A percentile compares a stretch with the other conserved stretches of the same genome.
Evolutionary conservation across 1,140 invertebrate genomes (phyloP).

Genomic region (Trichonephila clavata): DNA sequence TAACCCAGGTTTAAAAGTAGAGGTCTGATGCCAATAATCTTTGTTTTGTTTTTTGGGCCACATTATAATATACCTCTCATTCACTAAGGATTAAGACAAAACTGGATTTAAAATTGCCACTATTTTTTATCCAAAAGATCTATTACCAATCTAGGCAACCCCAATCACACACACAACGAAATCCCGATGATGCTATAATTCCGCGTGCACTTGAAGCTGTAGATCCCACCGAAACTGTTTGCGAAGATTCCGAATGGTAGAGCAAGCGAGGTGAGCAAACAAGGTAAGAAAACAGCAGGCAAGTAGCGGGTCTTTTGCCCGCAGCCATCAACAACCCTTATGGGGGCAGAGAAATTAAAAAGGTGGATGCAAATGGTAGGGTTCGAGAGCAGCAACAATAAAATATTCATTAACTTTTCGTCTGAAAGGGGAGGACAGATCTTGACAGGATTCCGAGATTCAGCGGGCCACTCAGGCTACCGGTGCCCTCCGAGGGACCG

Average conservation of each 20-base stretch:
- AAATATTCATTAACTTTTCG: conserved; percentile 27
- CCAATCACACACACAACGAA: too few species aligned
- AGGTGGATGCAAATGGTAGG: not conserved
- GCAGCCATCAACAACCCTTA: not conserved
- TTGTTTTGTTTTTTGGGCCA: too few species aligned
- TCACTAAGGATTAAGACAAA: too few species aligned
- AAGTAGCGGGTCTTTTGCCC: not conserved
- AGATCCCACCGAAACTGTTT: not conserved
- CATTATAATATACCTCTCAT: too few species aligned
- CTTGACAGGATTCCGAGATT: conserved; percentile 3
- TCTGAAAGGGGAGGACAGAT: conserved; percentile 21
- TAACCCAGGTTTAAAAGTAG: too few species aligned
- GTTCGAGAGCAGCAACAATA: conserved; percentile 12
- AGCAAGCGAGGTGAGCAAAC: not conserved
- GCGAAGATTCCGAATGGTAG: not conserved
- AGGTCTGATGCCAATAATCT: too few species aligned
- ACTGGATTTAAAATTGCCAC: too few species aligned
- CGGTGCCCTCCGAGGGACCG: not conserved
- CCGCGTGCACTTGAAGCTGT: too few species aligned
- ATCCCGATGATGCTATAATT: too few species aligned
- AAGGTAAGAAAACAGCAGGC: not conserved
- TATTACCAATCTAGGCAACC: too few species aligned
- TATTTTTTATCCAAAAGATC: too few species aligned
- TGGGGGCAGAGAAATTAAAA: not conserved
- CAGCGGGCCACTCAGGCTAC: not conserved